Conservation (phyloP, 92 coral and sea anemone genomes). For the Parazoanthus atlanticus region DNA sequence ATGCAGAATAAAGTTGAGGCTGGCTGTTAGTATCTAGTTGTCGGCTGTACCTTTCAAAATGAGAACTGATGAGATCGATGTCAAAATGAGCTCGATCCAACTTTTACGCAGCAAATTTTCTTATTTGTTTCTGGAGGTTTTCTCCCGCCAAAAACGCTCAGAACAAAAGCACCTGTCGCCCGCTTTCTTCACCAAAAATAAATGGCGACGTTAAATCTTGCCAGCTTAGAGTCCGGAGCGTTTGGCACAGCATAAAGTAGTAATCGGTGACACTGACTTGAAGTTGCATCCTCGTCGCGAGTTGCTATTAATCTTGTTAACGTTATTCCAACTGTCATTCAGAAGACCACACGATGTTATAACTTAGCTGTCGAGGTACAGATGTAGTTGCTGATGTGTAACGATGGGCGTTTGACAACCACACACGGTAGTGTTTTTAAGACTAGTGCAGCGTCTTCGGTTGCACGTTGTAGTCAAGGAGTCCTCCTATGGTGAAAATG, state of each 20-base stretch:
- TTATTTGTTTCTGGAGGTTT: neutral
- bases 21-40: neutral
- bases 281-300: neutral
- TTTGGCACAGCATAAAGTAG: neutral
- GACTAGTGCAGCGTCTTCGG: neutral
- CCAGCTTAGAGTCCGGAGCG: neutral
- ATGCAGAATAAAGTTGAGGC: slow-evolving; percentile 1
- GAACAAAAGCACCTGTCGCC: neutral
- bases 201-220: neutral
- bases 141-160: neutral
- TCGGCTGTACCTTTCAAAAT: neutral
- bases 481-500: neutral
- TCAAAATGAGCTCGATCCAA: neutral
- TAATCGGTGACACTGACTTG: neutral
- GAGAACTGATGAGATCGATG: neutral
- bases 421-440: neutral
- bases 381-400: neutral
- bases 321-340: neutral
- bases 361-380: neutral
- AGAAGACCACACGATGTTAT: neutral
- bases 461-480: neutral
- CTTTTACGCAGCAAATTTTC: neutral
- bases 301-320: neutral
- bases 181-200: neutral
- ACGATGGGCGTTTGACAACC: neutral